phyloP scores from a whole-genome alignment of 2,113 vertebrate genomes.

The Gasterosteus aculeatus region DNA sequence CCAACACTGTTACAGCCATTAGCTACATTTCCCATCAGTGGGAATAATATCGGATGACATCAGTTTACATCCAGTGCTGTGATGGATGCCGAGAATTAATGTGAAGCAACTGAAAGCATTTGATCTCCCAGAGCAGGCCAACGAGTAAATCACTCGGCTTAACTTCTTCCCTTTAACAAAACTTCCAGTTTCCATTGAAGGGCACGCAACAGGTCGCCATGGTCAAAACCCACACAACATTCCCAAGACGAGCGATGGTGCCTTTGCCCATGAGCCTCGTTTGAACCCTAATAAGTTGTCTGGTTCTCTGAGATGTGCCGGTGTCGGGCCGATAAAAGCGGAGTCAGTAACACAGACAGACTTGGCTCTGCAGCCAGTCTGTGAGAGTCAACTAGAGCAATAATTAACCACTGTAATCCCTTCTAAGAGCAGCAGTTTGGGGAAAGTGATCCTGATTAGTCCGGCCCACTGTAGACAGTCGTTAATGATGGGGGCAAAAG shows the following conservation, averaged over 20 bases:
- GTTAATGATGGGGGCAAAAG: background rate
- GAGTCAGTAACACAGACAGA: slow-evolving; percentile 39
- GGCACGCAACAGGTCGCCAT: slow-evolving; percentile 38
- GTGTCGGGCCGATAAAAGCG: slow-evolving; percentile 2
- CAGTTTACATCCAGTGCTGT: slow-evolving; percentile 21
- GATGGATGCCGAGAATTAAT: slow-evolving; percentile 29
- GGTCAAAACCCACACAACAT: slow-evolving; percentile 10
- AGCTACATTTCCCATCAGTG: slow-evolving; percentile 27
- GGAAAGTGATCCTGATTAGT: slow-evolving; percentile 60
- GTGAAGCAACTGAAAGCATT: slow-evolving; percentile 15
- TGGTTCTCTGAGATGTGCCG: slow-evolving; percentile 3
- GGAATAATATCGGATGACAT: slow-evolving; percentile 24
- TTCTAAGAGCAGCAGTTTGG: slow-evolving; percentile 33
- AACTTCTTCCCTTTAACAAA: slow-evolving; percentile 17
- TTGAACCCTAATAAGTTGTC: background rate
- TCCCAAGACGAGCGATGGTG: background rate
- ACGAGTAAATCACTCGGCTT: slow-evolving; percentile 28
- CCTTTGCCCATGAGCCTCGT: slow-evolving; percentile 1
- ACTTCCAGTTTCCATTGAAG: slow-evolving; percentile 18
- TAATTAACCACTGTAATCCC: slow-evolving; percentile 50
- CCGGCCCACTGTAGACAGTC: slow-evolving; percentile 10
- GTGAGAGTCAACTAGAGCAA: slow-evolving; percentile 35
- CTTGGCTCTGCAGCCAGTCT: slow-evolving; percentile 20
- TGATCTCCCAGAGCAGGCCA: slow-evolving; percentile 22
- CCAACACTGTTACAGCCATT: slow-evolving; percentile 21